Conservation (phyloP, 2,113 vertebrate species). For the Epinephelus lanceolatus region DNA sequence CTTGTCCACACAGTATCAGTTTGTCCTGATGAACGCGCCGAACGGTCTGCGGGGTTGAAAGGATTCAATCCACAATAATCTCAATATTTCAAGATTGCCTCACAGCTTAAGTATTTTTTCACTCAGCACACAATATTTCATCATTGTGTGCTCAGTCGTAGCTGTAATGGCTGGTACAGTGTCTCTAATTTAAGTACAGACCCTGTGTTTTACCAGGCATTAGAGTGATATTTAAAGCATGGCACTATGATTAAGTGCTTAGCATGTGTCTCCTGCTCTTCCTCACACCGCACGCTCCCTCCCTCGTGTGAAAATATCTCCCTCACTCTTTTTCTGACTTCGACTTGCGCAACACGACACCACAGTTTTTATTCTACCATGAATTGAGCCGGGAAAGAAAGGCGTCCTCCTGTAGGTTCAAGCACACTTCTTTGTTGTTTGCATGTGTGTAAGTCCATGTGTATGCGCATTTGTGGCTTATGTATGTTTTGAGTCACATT, state of each 20-base stretch:
- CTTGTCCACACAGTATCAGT: background rate
- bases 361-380: conserved; percentile 65
- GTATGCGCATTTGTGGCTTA: conserved; percentile 1
- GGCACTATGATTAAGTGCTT: conserved; percentile 81
- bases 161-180: conserved; percentile 59
- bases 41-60: conserved; percentile 8
- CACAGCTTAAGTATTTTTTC: conserved; percentile 20
- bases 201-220: conserved; percentile 75
- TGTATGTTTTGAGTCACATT: conserved; percentile 46
- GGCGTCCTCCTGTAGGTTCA: conserved; percentile 24
- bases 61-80: conserved; percentile 38
- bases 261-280: conserved; percentile 76
- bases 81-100: conserved; percentile 44
- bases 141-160: conserved; percentile 53
- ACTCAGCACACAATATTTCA: conserved; percentile 46
- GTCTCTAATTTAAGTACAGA: conserved; percentile 79
- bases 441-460: conserved; percentile 26
- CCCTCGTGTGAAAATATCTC: conserved; percentile 70
- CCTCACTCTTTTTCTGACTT: conserved; percentile 25
- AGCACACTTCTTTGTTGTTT: conserved; percentile 51
- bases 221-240: conserved; percentile 80
- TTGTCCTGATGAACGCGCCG: background rate
- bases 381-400: conserved; percentile 57
- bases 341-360: conserved; percentile 73
- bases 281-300: conserved; percentile 53